phyloP scores from a whole-genome alignment of 2,888 invertebrate genomes.

The Watsonalla binaria region DNA sequence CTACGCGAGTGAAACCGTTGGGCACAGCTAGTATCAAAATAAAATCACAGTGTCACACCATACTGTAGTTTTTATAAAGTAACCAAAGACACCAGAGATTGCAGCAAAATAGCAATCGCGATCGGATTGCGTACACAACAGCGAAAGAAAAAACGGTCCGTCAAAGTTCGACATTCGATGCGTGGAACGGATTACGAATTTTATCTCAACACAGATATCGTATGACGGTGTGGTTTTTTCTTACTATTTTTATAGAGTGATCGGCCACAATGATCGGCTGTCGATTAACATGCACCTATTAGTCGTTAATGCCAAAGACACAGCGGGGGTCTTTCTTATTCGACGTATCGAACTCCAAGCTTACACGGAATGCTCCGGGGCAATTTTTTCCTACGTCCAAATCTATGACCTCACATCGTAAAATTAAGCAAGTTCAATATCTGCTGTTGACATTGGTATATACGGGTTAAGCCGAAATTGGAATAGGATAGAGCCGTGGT shows the following conservation, averaged over 20 bases:
- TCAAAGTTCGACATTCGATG: constrained; percentile 17
- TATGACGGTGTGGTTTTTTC: constrained; percentile 37
- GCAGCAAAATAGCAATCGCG: background rate
- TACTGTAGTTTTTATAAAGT: background rate
- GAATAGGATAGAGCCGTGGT: too few relatives aligned
- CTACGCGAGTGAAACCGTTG: too few relatives aligned
- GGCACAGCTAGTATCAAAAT: too few relatives aligned
- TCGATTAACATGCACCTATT: constrained; percentile 53
- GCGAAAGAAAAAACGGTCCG: constrained; percentile 4
- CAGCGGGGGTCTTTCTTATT: constrained; percentile 36
- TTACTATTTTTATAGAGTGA: constrained; percentile 28
- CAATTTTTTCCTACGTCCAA: background rate
- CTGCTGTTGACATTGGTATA: background rate
- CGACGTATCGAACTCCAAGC: constrained; percentile 18
- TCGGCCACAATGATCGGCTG: constrained; percentile 46
- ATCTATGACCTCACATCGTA: background rate
- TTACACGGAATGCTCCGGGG: background rate
- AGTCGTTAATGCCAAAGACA: constrained; percentile 45
- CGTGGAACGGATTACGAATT: constrained; percentile 47
- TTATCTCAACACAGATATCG: constrained; percentile 37
- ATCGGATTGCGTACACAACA: background rate
- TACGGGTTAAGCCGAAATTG: too few relatives aligned
- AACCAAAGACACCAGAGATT: background rate
- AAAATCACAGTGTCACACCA: too few relatives aligned
- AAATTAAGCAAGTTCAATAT: background rate